Conservation (phyloP, 2,888 invertebrate species). For the Caenorhabditis sp. region DNA sequence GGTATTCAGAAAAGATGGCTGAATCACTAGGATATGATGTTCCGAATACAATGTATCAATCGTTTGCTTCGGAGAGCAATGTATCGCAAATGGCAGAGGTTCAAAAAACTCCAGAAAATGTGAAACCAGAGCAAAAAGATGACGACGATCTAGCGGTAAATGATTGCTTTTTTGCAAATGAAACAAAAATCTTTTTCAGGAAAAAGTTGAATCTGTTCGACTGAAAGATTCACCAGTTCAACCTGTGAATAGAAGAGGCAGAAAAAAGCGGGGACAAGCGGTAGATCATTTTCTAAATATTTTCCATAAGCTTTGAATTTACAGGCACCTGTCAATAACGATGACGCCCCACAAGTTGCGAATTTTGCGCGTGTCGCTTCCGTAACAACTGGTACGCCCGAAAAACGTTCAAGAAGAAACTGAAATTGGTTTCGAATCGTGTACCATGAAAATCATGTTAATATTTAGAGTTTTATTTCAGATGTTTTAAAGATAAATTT, state of each 20-base stretch:
- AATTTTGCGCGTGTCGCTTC: neutral
- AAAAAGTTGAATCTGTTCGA: neutral
- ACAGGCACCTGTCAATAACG: too few species aligned
- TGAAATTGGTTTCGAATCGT: neutral
- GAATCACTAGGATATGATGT: conserved; percentile 7
- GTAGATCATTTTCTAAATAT: too few species aligned
- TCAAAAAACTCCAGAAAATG: neutral
- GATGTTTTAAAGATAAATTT: neutral
- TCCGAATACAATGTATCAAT: conserved; percentile 11
- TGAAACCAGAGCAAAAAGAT: too few species aligned
- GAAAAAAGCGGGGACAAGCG: neutral
- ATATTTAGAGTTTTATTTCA: neutral
- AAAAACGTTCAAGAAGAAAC: conserved; percentile 1
- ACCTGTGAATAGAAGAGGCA: neutral
- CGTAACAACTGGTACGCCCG: neutral
- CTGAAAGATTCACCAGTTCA: neutral
- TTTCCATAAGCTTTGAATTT: too few species aligned
- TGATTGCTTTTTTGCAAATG: too few species aligned
- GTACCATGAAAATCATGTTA: neutral
- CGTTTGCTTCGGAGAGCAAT: conserved; percentile 1
- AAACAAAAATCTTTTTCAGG: neutral
- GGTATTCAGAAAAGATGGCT: conserved; percentile 11
- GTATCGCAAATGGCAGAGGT: neutral
- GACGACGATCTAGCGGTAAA: neutral
- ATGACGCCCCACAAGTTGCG: neutral